Base-by-base conservation (phyloP, 2,113 vertebrate genomes). In the Vulpes ferrilata region DNA sequence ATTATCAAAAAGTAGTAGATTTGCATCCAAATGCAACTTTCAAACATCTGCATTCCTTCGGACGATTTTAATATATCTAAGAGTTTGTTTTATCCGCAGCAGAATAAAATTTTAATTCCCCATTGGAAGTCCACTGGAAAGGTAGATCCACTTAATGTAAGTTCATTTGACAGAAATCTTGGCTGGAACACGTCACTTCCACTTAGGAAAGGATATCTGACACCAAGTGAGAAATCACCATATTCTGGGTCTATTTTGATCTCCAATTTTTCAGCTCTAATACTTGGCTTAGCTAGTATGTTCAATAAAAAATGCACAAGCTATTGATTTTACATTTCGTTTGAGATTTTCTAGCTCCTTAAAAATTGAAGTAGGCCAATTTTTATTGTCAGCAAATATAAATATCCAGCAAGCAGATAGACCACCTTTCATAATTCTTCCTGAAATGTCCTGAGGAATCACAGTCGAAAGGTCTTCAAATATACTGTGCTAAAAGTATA, bases 361-460 rank as follows among this genome's bases (percentile, higher is more conserved):
- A 93, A 93, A 97, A 97, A 55, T 93, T 96, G 93, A 96, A 91
- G 55, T 74, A 67, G 16, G 81, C 27, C 86, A 60, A 60, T 91
- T 96, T n/a, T 88, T 96, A 93, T 80, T 89, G 79, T 97, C 95
- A 97, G 74, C 92, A 96, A 88, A 93, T 96, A 91, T 43, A 84
- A 93, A 85, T 69, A 57, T 43, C 11, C 55, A 92, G 67, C 19
- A 35, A 13, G 57, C 6, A 82, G 4, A 73, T 57, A n/a, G 60
- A 71, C 27, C 9, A 73, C 82, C 11, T 88, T 88, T 91, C 65
- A 38, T 67, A 82, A 90, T 91, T 88, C 64, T 89, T 82, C 88
- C 88, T 92, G 7, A 93, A 76, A 82, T 76, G 25, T 79, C 17
- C n/a, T 76, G 11, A 91, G 35, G 7, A 97, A 79, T 60, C 59